Conservation (phyloP, 2,888 invertebrate species). For the Idaea straminata region DNA sequence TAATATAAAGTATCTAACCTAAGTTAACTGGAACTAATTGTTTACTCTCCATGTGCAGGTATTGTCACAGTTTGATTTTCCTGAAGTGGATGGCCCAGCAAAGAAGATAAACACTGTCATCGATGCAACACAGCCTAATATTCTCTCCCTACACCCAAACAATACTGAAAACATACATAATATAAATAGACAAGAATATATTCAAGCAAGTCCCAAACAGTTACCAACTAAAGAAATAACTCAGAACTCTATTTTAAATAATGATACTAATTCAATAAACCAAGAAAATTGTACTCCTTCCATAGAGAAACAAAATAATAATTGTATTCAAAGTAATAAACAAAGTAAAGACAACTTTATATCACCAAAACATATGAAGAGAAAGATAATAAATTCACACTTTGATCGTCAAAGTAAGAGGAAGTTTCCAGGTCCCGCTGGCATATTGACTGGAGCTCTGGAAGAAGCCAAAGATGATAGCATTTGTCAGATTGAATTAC, state of each 20-base stretch:
- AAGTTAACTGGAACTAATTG: neutral
- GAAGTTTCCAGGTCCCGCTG: constrained; percentile 74
- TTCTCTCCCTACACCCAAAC: neutral
- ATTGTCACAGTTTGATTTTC: constrained; percentile 66
- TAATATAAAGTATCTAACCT: too few relatives aligned
- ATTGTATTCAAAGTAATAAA: neutral
- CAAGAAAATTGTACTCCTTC: neutral
- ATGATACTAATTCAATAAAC: too few relatives aligned
- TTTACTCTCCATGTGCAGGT: constrained; percentile 38
- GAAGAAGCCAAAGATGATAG: constrained; percentile 57
- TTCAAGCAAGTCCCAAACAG: neutral
- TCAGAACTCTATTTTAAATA: too few relatives aligned
- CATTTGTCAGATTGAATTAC: constrained; percentile 60
- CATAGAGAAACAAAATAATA: constrained; percentile 3
- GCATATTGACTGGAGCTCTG: constrained; percentile 57
- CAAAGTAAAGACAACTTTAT: constrained; percentile 16
- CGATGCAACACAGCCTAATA: neutral
- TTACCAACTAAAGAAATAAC: neutral
- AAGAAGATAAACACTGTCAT: neutral
- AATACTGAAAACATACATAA: neutral
- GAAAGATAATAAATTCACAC: constrained; percentile 64
- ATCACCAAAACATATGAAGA: constrained; percentile 58
- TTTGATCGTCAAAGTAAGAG: constrained; percentile 67
- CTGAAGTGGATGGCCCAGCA: constrained; percentile 33
- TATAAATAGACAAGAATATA: neutral